Evolutionary conservation across 1,140 invertebrate genomes (phyloP).

Genomic region (Archivesica marissinica): DNA sequence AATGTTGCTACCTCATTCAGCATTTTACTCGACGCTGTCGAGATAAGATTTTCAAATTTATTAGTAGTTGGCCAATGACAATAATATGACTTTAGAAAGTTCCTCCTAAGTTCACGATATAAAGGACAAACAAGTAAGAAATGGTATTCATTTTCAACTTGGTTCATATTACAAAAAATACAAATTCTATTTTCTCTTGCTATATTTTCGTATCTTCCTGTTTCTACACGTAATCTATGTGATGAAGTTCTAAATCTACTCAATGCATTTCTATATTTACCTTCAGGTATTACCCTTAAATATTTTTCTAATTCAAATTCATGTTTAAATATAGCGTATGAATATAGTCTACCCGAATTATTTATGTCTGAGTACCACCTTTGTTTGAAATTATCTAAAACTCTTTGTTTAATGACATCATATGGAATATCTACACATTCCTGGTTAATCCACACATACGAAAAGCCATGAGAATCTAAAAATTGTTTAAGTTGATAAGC

Average conservation of each 20-base stretch:
- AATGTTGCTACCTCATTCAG: no score
- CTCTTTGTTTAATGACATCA: background rate
- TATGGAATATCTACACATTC: no score
- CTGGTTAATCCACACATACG: background rate
- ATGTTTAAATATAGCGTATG: background rate
- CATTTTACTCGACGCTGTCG: no score
- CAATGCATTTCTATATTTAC: background rate
- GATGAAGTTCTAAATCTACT: background rate
- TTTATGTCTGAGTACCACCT: background rate
- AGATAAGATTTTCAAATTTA: no score
- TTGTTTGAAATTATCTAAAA: background rate
- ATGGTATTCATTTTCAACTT: conserved; percentile 3
- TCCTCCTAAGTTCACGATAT: background rate
- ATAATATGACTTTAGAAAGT: background rate
- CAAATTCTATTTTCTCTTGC: background rate
- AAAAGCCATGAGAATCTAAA: background rate
- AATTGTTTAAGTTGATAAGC: background rate
- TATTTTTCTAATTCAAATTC: background rate
- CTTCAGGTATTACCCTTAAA: background rate
- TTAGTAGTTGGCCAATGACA: background rate
- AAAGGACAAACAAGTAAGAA: background rate
- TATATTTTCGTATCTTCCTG: background rate
- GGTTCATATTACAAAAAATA: background rate
- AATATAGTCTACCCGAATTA: background rate
- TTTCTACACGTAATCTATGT: background rate